Conservation (phyloP, 2,888 invertebrate species). For the Spodoptera picta region DNA sequence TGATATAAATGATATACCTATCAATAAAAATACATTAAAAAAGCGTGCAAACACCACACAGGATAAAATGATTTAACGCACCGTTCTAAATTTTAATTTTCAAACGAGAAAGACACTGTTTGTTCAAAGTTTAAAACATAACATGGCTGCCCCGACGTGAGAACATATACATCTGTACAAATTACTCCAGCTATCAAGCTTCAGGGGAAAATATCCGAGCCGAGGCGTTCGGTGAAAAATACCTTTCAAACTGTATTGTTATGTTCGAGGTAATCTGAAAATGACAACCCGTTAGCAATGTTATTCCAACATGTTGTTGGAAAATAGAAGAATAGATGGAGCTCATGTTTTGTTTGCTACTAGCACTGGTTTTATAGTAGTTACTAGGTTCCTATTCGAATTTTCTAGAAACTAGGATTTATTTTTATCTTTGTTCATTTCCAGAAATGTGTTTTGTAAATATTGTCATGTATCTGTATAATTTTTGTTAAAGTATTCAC, state of each 20-base stretch:
- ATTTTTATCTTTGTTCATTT: slow-evolving; percentile 3
- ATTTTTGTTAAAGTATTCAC: slow-evolving; percentile 56
- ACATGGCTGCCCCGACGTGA: slow-evolving; percentile 69
- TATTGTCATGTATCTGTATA: neutral
- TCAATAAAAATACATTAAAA: no score
- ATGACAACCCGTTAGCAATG: slow-evolving; percentile 55
- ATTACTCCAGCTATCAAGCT: slow-evolving; percentile 71
- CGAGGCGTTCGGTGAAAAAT: slow-evolving; percentile 68
- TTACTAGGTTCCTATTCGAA: neutral
- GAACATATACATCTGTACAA: slow-evolving; percentile 80
- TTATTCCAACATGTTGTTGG: slow-evolving; percentile 48
- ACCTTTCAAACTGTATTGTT: slow-evolving; percentile 65
- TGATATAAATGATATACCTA: neutral
- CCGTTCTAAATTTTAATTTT: slow-evolving; percentile 19
- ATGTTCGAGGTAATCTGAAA: slow-evolving; percentile 59
- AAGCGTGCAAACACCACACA: slow-evolving; percentile 4
- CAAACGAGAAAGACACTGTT: slow-evolving; percentile 43
- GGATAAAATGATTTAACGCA: slow-evolving; percentile 28
- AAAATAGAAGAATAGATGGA: slow-evolving; percentile 35
- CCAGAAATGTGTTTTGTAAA: slow-evolving; percentile 1
- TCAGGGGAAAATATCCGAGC: slow-evolving; percentile 70
- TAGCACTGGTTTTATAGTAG: no score
- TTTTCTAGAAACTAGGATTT: neutral
- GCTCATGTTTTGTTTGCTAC: slow-evolving; percentile 10
- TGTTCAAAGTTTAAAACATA: slow-evolving; percentile 64